Conservation (phyloP, 2,113 vertebrate genomes). For the Plectropomus leopardus region DNA sequence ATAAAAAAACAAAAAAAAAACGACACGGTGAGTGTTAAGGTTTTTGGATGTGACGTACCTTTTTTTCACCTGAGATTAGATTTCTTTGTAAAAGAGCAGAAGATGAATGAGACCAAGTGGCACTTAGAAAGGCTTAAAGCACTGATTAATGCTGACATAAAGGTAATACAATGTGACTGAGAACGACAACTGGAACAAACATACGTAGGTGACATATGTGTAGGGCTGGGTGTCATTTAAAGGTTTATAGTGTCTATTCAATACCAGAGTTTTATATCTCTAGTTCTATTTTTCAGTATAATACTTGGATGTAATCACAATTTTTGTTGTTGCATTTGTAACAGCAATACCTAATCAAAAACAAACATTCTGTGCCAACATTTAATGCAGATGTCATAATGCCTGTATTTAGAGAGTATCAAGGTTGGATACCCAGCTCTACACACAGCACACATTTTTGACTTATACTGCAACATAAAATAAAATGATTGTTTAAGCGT, state of each 20-base stretch:
- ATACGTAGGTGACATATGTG: slow-evolving; percentile 1
- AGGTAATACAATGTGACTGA: not conserved
- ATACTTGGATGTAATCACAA: not conserved
- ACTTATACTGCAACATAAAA: not conserved
- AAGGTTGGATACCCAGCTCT: not conserved
- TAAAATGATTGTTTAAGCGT: slow-evolving; percentile 17
- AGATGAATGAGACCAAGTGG: slow-evolving; percentile 46
- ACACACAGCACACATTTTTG: not conserved
- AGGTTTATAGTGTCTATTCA: slow-evolving; percentile 11
- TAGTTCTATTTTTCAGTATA: not conserved
- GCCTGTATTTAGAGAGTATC: not conserved
- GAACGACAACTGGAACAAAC: not conserved
- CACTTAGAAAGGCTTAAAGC: slow-evolving; percentile 62
- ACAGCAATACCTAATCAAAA: not conserved
- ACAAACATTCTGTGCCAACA: not conserved
- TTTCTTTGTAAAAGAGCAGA: slow-evolving; percentile 53
- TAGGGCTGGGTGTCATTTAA: slow-evolving; percentile 16
- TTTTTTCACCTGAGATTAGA: slow-evolving; percentile 77
- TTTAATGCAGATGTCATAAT: not conserved
- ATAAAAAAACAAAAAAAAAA: slow-evolving; percentile 4
- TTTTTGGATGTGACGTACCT: slow-evolving; percentile 52
- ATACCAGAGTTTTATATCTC: not conserved
- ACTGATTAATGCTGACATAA: slow-evolving; percentile 45
- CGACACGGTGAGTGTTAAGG: slow-evolving; percentile 45
- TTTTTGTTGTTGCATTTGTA: no score